Base-by-base conservation (phyloP, 2,113 vertebrate genomes). In the Prunella himalayana region DNA sequence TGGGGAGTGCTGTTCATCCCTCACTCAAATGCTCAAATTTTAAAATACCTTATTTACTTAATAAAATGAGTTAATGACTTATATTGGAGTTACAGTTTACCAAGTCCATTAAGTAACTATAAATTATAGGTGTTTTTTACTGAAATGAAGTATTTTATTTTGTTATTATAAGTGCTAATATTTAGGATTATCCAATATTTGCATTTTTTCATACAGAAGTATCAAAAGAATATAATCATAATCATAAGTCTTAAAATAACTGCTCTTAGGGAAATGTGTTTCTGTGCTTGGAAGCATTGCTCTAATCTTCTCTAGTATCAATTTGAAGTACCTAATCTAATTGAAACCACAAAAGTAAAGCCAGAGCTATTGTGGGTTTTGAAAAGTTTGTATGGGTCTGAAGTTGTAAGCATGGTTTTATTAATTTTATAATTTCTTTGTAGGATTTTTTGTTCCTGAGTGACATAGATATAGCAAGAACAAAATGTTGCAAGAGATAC, bases 251-350 rank as follows among this genome's bases (percentile, higher is more conserved):
- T 51, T 77, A 69, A 73, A 91, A 69, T 33, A 63, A 72, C 49
- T 92, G 15, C 15, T 60, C 7, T 82, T 61, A 50, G 8, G 41
- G 18, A 35, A 79, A 31, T 10, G 1, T 68, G 14, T 68, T 91
- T 83, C 23, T 45, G 18, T 80, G 13, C 47, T 79, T 92, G 53
- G 50, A 75, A 92, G 3, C 37, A 50, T 75, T 71, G 8, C 6
- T 72, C 6, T 87, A 33, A 75, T 64, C 66, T 80, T 59, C 59
- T 75, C 21, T 39, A 66, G 37, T 56, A 51, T 82, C 56, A 71
- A 10, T 57, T 57, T 91, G 45, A 95, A 31, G 39, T 70, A 49
- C 31, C 57, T 92, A 72, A 90, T 92, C n/a, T 94, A 78, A 78
- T 39, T 54, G 45, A 94, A 91, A 45, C 47, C 27, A 45, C 23